Conservation (phyloP, 37 sponge, comb jelly and placozoan species). For the Aplysina aerophoba region DNA sequence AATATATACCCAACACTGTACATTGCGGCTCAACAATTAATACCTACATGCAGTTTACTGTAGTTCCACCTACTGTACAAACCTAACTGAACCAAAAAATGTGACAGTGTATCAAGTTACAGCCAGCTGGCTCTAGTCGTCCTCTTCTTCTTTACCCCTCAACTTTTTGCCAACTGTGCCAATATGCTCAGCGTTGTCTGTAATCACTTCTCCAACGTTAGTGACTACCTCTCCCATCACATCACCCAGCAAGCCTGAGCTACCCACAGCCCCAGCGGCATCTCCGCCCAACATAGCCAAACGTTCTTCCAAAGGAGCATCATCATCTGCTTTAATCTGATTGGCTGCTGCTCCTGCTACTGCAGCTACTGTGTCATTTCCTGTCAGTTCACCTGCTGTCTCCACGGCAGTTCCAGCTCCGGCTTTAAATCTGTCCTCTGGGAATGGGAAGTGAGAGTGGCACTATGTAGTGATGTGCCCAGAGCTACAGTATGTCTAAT, state of each 20-base stretch:
- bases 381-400: not conserved
- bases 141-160: not conserved
- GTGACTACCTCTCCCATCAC: not conserved
- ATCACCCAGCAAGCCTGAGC: not conserved
- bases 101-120: no score
- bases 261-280: not conserved
- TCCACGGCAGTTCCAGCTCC: not conserved
- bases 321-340: slow-evolving; percentile 19
- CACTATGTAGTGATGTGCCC: no score
- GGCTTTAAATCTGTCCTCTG: not conserved
- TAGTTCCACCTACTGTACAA: no score
- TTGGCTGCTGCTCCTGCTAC: not conserved
- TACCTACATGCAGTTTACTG: no score
- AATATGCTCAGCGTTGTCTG: no score
- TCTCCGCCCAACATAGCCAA: not conserved
- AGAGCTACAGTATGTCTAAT: no score
- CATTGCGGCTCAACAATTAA: no score
- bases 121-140: not conserved
- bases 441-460: not conserved
- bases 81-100: not conserved
- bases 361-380: not conserved
- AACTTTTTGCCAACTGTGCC: not conserved
- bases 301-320: not conserved
- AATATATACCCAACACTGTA: no score
- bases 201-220: not conserved